These are phyloP conservation scores for Sphaerophoria taeniata DNA, from an alignment of 2,888 invertebrate species.

Conservation along the genomic window DNA sequence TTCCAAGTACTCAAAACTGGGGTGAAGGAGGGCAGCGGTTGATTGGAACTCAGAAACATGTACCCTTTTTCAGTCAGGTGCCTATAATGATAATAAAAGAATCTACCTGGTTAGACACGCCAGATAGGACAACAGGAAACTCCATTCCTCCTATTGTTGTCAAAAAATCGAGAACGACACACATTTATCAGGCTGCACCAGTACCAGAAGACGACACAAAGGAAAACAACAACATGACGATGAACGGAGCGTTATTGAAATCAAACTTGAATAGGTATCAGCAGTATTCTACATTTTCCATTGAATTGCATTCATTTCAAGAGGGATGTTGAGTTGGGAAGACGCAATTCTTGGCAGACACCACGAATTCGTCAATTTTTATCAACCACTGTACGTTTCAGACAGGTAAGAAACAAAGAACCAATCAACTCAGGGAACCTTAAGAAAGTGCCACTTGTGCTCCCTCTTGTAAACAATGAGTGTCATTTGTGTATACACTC, in stretches of 20 bases:
- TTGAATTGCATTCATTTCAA: conserved; percentile 36
- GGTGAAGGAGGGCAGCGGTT: not conserved
- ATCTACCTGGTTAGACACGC: not conserved
- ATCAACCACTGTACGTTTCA: conserved; percentile 55
- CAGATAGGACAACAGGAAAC: conserved; percentile 20
- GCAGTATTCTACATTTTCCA: conserved; percentile 63
- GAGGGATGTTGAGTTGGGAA: not conserved
- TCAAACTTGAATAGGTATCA: conserved; percentile 71
- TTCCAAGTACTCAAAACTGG: conserved; percentile 2
- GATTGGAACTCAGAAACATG: conserved; percentile 37
- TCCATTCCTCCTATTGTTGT: conserved; percentile 47
- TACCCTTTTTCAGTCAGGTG: not conserved
- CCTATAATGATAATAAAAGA: too few species aligned
- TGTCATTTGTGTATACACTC: conserved; percentile 73
- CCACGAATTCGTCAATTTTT: conserved; percentile 41
- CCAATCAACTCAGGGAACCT: conserved; percentile 27
- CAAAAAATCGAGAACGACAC: conserved; percentile 46
- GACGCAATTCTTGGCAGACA: conserved; percentile 50
- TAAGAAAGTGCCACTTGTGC: conserved; percentile 71
- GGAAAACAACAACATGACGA: not conserved
- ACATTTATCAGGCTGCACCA: conserved; percentile 27
- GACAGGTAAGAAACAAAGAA: conserved; percentile 22
- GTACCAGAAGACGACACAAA: not conserved
- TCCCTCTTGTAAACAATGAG: conserved; percentile 73
- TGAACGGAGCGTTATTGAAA: conserved; percentile 25